Evolutionary conservation across 2,888 invertebrate species (phyloP), one percentile per base, ranked within the genome.

Genomic region (Spatulosminthurus flaviceps): DNA sequence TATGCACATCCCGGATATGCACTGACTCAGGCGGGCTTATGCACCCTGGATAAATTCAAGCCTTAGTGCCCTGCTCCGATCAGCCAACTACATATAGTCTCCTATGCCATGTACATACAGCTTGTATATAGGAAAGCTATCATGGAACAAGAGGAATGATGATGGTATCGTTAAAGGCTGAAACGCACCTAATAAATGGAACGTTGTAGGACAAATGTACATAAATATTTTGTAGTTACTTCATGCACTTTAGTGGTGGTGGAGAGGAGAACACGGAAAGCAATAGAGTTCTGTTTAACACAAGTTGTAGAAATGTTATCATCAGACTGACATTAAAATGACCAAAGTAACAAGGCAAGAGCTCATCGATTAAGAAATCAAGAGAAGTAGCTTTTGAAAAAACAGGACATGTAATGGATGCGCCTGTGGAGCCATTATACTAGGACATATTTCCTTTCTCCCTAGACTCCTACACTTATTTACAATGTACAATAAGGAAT

Each of bases 1-100:
- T 61, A 60, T 64, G 75, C 75, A 75, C 75, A 75, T 75, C 75
- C 75, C 75, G 75, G 75, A 75, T 75, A 75, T 61, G 70, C 70
- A 70, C 24, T 70, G 70, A 42, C 51, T 51, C 51, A 51, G 29
- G 41, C 34, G 34, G 19, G 41, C 41, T 70, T 70, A 70, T 70
- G 70, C 70, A 70, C 70, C 70, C 70, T 70, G 64, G n/a, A 11
- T 24, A 70, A 9, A 26, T 24, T 29, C 28, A 64, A 22, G 64
- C n/a, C 75, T 64, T 64, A 64, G 61, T 64, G 61, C 60, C 75
- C 75, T 61, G n/a, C n/a, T n/a, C 61, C 64, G 28, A 29, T 51
- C 16, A 51, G 9, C 16, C n/a, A 51, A 51, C 72, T 22, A 21
- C 72, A 16, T 42, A 16, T 70, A 19, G n/a, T 13, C 29, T 24